These are phyloP conservation scores for Zapornia atra DNA, from an alignment of 2,113 vertebrate species.

Conservation along the genomic window DNA sequence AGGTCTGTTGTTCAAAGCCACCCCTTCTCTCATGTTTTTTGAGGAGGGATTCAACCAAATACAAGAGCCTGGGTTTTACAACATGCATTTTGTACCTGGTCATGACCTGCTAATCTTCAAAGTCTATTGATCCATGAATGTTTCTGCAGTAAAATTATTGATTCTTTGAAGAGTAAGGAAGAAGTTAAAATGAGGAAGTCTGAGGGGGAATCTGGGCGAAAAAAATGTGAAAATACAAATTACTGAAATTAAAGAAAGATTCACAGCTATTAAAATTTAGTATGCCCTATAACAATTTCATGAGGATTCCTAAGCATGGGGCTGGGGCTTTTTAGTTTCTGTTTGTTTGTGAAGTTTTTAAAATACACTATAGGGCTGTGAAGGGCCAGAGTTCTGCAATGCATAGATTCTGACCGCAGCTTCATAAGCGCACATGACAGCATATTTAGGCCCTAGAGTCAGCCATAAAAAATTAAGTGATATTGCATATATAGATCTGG, in stretches of 20 bases:
- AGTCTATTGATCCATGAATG: constrained; percentile 34
- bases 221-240: neutral
- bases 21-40: neutral
- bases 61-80: constrained; percentile 51
- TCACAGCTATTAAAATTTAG: neutral
- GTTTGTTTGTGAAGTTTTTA: neutral
- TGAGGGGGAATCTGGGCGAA: neutral
- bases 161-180: constrained; percentile 18
- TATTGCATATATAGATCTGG: neutral
- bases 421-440: neutral
- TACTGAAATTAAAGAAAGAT: neutral
- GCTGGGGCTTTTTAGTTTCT: neutral
- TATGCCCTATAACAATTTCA: neutral
- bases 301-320: neutral
- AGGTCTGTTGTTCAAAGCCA: constrained; percentile 43
- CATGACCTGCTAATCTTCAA: constrained; percentile 49
- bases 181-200: neutral
- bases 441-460: neutral
- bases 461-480: neutral
- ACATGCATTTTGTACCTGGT: constrained; percentile 50
- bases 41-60: constrained; percentile 34
- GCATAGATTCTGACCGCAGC: neutral
- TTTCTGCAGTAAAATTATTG: constrained; percentile 32
- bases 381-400: neutral
- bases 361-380: neutral